Base-by-base conservation (phyloP, 2,797 vertebrate genomes). In the Eulemur rubriventer region DNA sequence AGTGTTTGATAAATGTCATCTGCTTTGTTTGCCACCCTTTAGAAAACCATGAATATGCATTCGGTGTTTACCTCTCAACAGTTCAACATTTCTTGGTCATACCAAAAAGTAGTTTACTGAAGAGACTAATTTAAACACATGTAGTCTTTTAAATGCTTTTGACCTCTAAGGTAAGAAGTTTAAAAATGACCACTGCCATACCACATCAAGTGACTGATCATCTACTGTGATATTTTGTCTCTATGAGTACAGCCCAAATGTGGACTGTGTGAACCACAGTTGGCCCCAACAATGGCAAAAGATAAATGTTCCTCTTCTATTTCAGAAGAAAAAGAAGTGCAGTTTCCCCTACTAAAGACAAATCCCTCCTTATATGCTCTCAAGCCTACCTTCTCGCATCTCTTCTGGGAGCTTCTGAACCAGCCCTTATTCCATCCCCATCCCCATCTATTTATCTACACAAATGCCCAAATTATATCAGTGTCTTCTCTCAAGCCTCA, bases 161-260 rank as follows among this genome's bases (percentile, higher is more conserved):
- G 43, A 79, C 4, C 18, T 92, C 91, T 94, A 86, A 96, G 46
- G 65, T 38, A 96, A 63, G 18, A 90, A 83, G 33, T 81, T 84
- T 33, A 48, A 69, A 96, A 93, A 65, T 83, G n/a, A 72, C 28
- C n/a, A 18, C 79, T 86, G 35, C 24, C 43, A 41, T 59, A 61
- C 65, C 30, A 55, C 7, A 28, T 75, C 75, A 69, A 78, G 24
- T n/a, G 57, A 14, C 30, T 90, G 35, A 80, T 76, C 50, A 76
- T 9, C 6, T n/a, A 75, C 20, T 33, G 1, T 73, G 70, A 72
- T n/a, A 70, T 30, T 79, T 89, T 72, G 48, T 91, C 72, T 86
- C 80, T 89, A 16, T 61, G 38, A 75, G 18, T n/a, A 16, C 41
- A 83, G 14, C 24, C 59, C 65, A 69, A 26, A 69, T 50, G 80